Evolutionary conservation across 2,888 invertebrate species (phyloP), one percentile per base, ranked within the genome.

Genomic region (Seira musarum): DNA sequence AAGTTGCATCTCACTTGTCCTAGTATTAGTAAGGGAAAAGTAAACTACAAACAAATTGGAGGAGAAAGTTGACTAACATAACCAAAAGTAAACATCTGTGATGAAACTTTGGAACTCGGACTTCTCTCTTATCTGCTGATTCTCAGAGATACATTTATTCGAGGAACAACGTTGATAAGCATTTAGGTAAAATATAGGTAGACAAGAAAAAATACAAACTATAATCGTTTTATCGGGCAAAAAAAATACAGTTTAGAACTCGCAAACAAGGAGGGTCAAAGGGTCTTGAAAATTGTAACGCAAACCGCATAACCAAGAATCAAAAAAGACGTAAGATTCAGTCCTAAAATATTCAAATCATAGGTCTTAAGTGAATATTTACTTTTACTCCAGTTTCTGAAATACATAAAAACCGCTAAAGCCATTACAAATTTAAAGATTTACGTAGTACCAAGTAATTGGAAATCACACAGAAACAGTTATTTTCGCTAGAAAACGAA

Each of bases 61-160:
- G 49, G 49, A 49, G 49, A 49, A 49, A 49, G 49, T 49, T 46
- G 67, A 73, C 53, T 60, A 64, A 8, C 74, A 73, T 24, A 77
- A 77, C 73, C 77, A 74, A 77, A 78, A 73, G 82, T 74, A 82
- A 82, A 82, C 82, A 82, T 78, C 82, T 82, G 82, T 82, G 82
- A 82, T 82, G 82, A 82, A 72, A 77, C 72, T 66, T 69, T 8
- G 15, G 15, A 49, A 49, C 49, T 49, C 49, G 49, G 49, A 49
- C 49, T 49, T 49, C 49, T 49, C 49, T 13, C 49, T 30, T 49
- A 49, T 49, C 49, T 49, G 2, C 13, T n/a, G 49, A n/a, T 49
- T 49, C 49, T 49, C 49, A 49, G 49, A 49, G 17, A 49, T 49
- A 49, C 15, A 49, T n/a, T 49, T 30, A 30, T 5, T 53, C 67